Evolutionary conservation across 2,113 vertebrate species (phyloP).

Genomic region (Callocephalon fimbriatum): DNA sequence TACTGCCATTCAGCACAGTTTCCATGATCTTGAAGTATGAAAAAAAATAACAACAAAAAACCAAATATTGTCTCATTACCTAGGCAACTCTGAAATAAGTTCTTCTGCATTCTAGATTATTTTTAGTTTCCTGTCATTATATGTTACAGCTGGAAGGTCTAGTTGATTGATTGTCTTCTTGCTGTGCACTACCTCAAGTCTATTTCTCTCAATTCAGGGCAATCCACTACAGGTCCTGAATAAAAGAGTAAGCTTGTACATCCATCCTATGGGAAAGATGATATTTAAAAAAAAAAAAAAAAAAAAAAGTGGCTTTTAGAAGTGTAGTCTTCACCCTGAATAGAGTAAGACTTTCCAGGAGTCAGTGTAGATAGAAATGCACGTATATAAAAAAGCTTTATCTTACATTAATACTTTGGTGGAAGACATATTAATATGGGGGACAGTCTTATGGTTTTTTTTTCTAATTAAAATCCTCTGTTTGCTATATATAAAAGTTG

Average conservation of each 20-base stretch:
- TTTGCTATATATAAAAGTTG: neutral
- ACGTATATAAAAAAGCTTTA: neutral
- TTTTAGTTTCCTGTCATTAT: neutral
- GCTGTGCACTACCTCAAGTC: neutral
- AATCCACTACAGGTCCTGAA: neutral
- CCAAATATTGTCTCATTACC: neutral
- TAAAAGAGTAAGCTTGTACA: neutral
- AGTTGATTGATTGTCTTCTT: neutral
- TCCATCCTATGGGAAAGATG: neutral
- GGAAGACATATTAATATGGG: neutral
- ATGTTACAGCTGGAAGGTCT: neutral
- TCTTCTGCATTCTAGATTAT: neutral
- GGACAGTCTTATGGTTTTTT: neutral
- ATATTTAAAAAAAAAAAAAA: neutral
- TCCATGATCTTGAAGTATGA: rapidly evolving
- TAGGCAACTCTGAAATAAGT: neutral
- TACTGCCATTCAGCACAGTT: neutral
- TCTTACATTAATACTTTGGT: neutral
- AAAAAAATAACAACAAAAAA: neutral
- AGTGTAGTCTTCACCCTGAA: neutral
- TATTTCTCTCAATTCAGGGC: neutral
- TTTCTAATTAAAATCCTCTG: neutral
- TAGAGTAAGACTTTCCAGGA: neutral
- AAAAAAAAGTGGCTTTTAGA: neutral
- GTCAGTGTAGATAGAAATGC: neutral